phyloP scores from a whole-genome alignment of 2,113 vertebrate species.

The Chroicocephalus ridibundus region DNA sequence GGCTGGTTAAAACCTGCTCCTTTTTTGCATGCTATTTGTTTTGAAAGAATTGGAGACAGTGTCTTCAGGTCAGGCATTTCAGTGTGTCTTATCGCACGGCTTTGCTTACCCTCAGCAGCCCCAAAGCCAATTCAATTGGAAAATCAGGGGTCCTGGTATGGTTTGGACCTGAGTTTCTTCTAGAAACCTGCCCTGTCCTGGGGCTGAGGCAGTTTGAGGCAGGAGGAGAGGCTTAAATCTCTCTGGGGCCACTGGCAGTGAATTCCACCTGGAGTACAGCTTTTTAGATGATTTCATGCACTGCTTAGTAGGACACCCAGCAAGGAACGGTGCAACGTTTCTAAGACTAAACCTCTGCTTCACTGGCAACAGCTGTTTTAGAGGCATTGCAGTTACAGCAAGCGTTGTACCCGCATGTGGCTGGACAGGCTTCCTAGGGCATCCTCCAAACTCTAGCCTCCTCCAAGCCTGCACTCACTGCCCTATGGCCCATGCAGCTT shows the following conservation, averaged over 20 bases:
- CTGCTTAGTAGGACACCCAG: not conserved
- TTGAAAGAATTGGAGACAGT: not conserved
- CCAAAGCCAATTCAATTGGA: not conserved
- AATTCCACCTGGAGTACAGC: not conserved
- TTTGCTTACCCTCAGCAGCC: not conserved
- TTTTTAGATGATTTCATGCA: not conserved
- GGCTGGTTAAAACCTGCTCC: conserved; percentile 54
- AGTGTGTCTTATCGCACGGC: not conserved
- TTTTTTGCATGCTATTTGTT: conserved; percentile 48
- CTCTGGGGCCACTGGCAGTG: not conserved
- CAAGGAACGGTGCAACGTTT: not conserved
- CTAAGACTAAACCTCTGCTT: not conserved
- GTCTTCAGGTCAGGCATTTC: not conserved
- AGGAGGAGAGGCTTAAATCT: not conserved
- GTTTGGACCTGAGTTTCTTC: not conserved
- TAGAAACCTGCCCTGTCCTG: not conserved
- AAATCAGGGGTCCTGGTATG: not conserved
- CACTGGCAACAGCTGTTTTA: not conserved
- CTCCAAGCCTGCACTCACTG: not conserved
- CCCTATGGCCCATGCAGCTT: not conserved
- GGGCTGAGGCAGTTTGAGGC: not conserved
- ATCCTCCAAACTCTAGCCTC: not conserved
- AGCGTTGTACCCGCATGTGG: not conserved
- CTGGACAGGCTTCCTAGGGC: not conserved
- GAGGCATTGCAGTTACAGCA: not conserved